Percentiles rank a stretch among this genome's conserved stretches.
Evolutionary conservation across 2,113 vertebrate species (phyloP).

Genomic region (Anas platyrhynchos): DNA sequence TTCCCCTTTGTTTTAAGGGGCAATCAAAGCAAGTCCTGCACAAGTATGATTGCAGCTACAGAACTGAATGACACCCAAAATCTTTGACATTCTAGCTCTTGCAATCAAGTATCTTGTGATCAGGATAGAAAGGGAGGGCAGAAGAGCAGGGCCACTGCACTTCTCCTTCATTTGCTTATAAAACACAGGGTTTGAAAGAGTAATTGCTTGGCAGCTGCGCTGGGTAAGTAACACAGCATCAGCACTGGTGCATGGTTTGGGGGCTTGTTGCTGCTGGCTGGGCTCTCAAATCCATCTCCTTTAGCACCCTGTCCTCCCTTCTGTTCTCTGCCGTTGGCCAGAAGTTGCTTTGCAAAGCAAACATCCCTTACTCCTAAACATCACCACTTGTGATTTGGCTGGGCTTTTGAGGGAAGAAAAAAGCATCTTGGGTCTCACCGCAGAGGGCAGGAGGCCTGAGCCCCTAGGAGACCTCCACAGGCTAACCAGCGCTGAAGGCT

Average conservation of each 20-base stretch:
- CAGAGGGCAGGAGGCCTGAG: no score
- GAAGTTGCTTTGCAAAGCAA: conserved; percentile 36
- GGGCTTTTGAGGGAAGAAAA: no score
- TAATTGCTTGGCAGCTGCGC: conserved; percentile 75
- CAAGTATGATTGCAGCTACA: no score
- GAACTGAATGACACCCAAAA: not conserved
- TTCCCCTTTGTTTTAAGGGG: fast-evolving
- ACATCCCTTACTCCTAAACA: no score
- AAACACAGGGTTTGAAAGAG: conserved; percentile 25
- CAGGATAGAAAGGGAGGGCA: not conserved
- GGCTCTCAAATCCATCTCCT: conserved; percentile 80
- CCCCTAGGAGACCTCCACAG: no score
- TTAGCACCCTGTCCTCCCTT: conserved; percentile 64
- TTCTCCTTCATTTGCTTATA: not conserved
- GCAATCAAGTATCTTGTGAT: not conserved
- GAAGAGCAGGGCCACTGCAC: not conserved
- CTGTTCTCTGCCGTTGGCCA: conserved; percentile 77
- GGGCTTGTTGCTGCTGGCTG: conserved; percentile 82
- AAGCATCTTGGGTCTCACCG: no score
- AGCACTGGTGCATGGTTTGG: conserved; percentile 82
- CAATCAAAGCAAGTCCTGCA: fast-evolving
- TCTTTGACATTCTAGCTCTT: not conserved
- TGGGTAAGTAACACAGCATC: conserved; percentile 75
- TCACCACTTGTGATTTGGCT: no score
- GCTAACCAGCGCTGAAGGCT: no score